A percentile compares a stretch with the other conserved stretches of the same genome.
Evolutionary conservation across 2,797 vertebrate genomes (phyloP).

Genomic region (Lutjanus argentimaculatus): DNA sequence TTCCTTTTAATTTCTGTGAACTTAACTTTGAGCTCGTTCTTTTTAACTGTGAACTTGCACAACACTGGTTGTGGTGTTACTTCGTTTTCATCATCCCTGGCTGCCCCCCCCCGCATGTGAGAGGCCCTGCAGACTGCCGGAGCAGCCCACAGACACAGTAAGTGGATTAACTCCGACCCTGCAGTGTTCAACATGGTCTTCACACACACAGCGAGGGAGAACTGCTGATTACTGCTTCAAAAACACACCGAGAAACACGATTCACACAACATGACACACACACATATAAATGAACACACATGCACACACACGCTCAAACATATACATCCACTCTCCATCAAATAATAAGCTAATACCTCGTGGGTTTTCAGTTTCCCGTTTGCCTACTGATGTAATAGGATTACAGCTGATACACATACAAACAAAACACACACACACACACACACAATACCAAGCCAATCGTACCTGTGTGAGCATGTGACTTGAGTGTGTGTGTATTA

Average conservation of each 20-base stretch:
- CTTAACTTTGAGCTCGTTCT: too few species aligned
- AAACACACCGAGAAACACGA: background rate
- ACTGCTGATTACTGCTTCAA: background rate
- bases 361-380: constrained; percentile 25
- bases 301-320: background rate
- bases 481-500: background rate
- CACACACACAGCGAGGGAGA: background rate
- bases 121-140: constrained; percentile 18
- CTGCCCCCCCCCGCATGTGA: background rate
- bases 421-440: background rate
- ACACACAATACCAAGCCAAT: too few species aligned
- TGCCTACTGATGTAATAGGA: constrained; percentile 47
- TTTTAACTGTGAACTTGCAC: too few species aligned
- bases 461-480: background rate
- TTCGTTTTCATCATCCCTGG: background rate
- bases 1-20: too few species aligned
- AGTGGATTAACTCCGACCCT: constrained; percentile 64
- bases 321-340: background rate
- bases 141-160: constrained; percentile 41
- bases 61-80: background rate
- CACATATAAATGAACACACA: background rate
- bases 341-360: constrained; percentile 2
- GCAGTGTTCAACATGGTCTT: background rate
- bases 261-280: background rate
- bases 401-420: constrained; percentile 43